phyloP scores from a whole-genome alignment of 2,888 invertebrate genomes.

The Lepidocyrtoides sp. region DNA sequence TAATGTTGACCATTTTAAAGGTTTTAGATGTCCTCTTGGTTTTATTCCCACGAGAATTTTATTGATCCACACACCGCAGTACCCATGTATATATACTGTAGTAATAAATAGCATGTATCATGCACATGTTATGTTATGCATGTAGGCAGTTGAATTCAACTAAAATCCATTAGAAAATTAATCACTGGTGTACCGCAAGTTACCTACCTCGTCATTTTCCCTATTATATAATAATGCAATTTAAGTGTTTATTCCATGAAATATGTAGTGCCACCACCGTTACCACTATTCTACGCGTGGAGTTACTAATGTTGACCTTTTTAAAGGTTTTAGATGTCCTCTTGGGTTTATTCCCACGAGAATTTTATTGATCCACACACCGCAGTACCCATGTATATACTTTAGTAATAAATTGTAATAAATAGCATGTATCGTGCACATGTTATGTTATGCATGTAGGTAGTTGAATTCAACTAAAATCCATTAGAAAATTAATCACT shows the following conservation, averaged over 20 bases:
- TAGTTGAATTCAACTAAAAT: background rate
- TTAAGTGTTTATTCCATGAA: slow-evolving; percentile 15
- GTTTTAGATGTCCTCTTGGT: background rate
- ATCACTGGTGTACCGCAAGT: background rate
- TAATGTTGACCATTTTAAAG: background rate
- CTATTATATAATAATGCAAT: no score
- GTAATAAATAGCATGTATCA: no score
- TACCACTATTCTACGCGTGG: no score
- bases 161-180: background rate
- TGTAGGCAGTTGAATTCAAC: no score
- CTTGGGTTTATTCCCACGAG: background rate
- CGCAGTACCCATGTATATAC: no score
- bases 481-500: slow-evolving; percentile 15
- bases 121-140: no score
- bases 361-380: background rate
- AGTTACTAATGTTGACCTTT: background rate
- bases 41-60: background rate
- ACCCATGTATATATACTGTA: no score
- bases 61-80: background rate
- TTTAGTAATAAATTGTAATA: no score
- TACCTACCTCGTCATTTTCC: no score
- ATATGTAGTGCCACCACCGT: background rate
- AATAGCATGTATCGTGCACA: no score
- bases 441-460: no score
- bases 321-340: background rate